phyloP scores from a whole-genome alignment of 2,888 invertebrate species.

The Idaea dimidiata region DNA sequence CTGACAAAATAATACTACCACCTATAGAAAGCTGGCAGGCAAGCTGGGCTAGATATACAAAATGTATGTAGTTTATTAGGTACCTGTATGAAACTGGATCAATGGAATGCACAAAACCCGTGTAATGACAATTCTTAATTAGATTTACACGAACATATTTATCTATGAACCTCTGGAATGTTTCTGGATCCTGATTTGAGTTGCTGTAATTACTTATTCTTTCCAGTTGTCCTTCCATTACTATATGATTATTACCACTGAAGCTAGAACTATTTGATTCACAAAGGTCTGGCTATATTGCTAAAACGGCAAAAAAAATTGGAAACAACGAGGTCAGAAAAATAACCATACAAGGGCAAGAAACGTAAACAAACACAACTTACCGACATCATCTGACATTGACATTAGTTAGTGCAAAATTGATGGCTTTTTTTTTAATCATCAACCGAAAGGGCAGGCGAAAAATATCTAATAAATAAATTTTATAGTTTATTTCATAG shows the following conservation, averaged over 20 bases:
- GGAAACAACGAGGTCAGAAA: not conserved
- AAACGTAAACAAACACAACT: not conserved
- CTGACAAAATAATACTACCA: too few relatives aligned
- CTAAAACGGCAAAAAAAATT: not conserved
- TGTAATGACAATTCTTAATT: conserved; percentile 44
- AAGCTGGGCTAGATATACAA: too few relatives aligned
- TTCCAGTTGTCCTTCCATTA: conserved; percentile 16
- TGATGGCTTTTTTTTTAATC: not conserved
- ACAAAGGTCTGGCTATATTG: not conserved
- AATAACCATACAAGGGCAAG: not conserved
- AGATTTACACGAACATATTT: conserved; percentile 55
- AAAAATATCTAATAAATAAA: too few relatives aligned
- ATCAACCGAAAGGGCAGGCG: not conserved
- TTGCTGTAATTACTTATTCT: conserved; percentile 20
- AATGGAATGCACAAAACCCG: conserved; percentile 61
- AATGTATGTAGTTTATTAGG: too few relatives aligned
- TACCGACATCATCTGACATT: too few relatives aligned
- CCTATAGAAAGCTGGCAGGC: too few relatives aligned
- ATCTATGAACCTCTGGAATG: conserved; percentile 37
- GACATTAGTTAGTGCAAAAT: not conserved
- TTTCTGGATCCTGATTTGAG: conserved; percentile 16
- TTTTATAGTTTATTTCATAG: too few relatives aligned
- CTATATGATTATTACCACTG: not conserved
- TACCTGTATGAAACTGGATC: conserved; percentile 64
- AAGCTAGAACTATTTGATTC: not conserved